These are phyloP conservation scores for Siniperca obscura DNA, from an alignment of 2,797 vertebrate species.

Conservation along the genomic window DNA sequence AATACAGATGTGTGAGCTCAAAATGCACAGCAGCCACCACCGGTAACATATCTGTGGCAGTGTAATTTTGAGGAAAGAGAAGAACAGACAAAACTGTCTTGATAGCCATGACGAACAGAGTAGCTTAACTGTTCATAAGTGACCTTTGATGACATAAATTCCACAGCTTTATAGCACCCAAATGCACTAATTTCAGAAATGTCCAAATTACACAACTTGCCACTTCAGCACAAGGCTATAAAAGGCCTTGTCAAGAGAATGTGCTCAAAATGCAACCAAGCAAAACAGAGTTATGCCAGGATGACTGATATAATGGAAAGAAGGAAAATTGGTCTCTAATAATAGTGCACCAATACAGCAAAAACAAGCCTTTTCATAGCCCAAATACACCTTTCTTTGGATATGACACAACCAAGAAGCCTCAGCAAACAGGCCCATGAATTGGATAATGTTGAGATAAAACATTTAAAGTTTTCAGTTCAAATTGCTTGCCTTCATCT, in stretches of 20 bases:
- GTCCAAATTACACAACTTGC: slow-evolving; percentile 77
- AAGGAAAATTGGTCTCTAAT: slow-evolving; percentile 74
- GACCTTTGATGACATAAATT: slow-evolving; percentile 67
- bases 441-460: slow-evolving; percentile 43
- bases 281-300: slow-evolving; percentile 76
- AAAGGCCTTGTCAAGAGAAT: slow-evolving; percentile 75
- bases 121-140: slow-evolving; percentile 52
- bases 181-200: slow-evolving; percentile 74
- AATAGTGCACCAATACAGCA: slow-evolving; percentile 73
- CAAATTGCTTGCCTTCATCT: slow-evolving; percentile 23
- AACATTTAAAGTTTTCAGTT: slow-evolving; percentile 39
- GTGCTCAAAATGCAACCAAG: slow-evolving; percentile 77
- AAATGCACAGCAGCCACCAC: slow-evolving; percentile 17
- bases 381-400: slow-evolving; percentile 63
- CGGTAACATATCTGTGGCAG: slow-evolving; percentile 9
- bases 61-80: slow-evolving; percentile 15
- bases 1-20: slow-evolving; percentile 19
- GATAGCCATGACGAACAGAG: slow-evolving; percentile 29
- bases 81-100: slow-evolving; percentile 12
- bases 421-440: slow-evolving; percentile 46
- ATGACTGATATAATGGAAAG: slow-evolving; percentile 78
- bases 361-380: slow-evolving; percentile 70
- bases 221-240: slow-evolving; percentile 73
- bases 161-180: slow-evolving; percentile 52
- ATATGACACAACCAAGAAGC: slow-evolving; percentile 52